Evolutionary conservation across 2,888 invertebrate genomes (phyloP), one percentile per base, ranked within the genome.

Genomic region (Agrochola circellaris): DNA sequence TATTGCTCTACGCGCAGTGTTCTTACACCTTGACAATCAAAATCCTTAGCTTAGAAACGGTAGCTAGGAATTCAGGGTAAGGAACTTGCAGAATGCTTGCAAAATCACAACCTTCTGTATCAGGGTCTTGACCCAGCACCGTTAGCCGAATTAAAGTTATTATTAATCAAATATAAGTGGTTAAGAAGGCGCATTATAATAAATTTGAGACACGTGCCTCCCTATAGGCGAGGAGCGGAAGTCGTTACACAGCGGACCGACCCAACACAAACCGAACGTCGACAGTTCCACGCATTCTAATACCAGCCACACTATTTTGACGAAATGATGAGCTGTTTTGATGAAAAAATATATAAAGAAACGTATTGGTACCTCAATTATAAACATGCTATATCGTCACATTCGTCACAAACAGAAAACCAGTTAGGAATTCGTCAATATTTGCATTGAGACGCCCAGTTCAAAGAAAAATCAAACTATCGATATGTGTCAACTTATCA

Each of bases 261-360:
- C 72, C 81, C 17, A 34, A 26, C 38, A 51, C 64, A 64, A 65
- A 38, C 84, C 73, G 73, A 64, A 26, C 56, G 62, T 34, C 26
- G 67, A 77, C 75, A 89, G 90, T 92, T 91, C 91, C 90, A 88
- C 88, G 90, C 92, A 92, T 92, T 89, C 83, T 90, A 91, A 91
- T 90, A 84, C n/a, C 80, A 80, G 75, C 80, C 83, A 79, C 81
- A 65, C 70, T 66, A 76, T 67, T 75, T 58, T 38, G 30, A 72
- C 58, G 54, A 64, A 54, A 75, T 61, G 2, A 58, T 9, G n/a
- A 65, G 23, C 68, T 75, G 75, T 75, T 80, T 82, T 75, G 58
- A 75, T 61, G 45, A 77, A 84, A 68, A 73, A 60, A 54, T 56
- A 48, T 30, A 42, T 17, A 73, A 64, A 56, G n/a, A 23, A 26